Evolutionary conservation across 2,888 invertebrate genomes (phyloP).

Genomic region (Nomada fucata): DNA sequence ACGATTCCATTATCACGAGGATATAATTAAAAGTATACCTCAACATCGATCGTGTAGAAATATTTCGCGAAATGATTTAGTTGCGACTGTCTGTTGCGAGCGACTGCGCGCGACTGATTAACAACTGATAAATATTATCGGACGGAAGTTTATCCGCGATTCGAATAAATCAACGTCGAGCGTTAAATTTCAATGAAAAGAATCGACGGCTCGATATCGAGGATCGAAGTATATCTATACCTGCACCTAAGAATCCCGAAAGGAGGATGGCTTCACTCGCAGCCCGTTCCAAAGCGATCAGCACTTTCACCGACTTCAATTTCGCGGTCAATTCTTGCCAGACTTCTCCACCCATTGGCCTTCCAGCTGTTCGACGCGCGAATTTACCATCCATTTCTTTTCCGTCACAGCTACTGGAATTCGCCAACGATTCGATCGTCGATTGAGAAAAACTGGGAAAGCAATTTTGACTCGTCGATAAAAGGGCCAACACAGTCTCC

Average conservation of each 20-base stretch:
- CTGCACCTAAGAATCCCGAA: conserved; percentile 25
- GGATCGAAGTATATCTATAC: conserved; percentile 17
- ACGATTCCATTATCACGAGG: neutral
- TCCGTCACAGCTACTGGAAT: neutral
- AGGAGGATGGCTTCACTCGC: conserved; percentile 6
- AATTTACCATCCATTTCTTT: neutral
- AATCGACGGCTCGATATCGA: conserved; percentile 17
- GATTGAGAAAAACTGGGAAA: neutral
- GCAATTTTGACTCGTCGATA: conserved; percentile 4
- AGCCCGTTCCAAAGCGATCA: conserved; percentile 3
- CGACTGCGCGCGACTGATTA: conserved; percentile 15
- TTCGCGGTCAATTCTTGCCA: neutral
- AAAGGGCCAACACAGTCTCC: conserved; percentile 30
- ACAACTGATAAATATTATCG: neutral
- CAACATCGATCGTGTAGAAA: neutral
- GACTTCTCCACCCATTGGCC: neutral
- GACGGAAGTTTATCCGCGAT: conserved; percentile 9
- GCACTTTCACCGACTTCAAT: conserved; percentile 6
- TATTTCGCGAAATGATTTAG: neutral
- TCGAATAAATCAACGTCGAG: conserved; percentile 35
- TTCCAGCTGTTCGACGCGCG: neutral
- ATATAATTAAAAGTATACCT: neutral
- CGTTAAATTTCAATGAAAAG: no score
- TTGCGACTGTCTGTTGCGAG: neutral
- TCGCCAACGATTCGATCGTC: neutral